These are phyloP conservation scores for Tiliacea aurago DNA, from an alignment of 2,888 invertebrate species.

Conservation along the genomic window DNA sequence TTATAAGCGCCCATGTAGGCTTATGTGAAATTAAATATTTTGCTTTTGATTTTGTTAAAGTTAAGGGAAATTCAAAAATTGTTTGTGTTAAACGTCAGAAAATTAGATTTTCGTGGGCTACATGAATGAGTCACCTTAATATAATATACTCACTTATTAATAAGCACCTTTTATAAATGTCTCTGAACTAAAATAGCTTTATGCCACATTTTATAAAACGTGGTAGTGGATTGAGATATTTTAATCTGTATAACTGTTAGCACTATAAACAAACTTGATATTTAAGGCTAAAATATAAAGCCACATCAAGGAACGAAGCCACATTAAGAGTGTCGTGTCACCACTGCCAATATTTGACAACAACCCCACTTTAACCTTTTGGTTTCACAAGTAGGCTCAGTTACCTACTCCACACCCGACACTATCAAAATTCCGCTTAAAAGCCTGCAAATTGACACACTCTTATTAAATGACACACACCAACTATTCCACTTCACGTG, in stretches of 20 bases:
- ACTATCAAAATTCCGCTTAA: slow-evolving; percentile 27
- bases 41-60: too few species aligned
- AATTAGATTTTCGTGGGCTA: too few species aligned
- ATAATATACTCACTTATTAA: background rate
- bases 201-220: background rate
- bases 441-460: slow-evolving; percentile 46
- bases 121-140: too few species aligned
- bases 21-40: too few species aligned
- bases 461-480: slow-evolving; percentile 43
- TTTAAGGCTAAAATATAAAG: background rate
- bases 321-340: background rate
- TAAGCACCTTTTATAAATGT: background rate
- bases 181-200: background rate
- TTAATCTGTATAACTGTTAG: background rate
- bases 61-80: too few species aligned
- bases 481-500: slow-evolving; percentile 43
- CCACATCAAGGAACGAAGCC: background rate
- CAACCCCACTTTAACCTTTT: slow-evolving; percentile 25
- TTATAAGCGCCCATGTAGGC: too few species aligned
- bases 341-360: slow-evolving; percentile 20
- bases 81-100: too few species aligned
- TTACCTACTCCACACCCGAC: slow-evolving; percentile 8
- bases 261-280: slow-evolving; percentile 4
- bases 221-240: background rate
- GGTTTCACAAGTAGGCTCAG: slow-evolving; percentile 22